These are phyloP conservation scores for Paracyclopina nana DNA, from an alignment of 1,140 invertebrate genomes.

Conservation along the genomic window DNA sequence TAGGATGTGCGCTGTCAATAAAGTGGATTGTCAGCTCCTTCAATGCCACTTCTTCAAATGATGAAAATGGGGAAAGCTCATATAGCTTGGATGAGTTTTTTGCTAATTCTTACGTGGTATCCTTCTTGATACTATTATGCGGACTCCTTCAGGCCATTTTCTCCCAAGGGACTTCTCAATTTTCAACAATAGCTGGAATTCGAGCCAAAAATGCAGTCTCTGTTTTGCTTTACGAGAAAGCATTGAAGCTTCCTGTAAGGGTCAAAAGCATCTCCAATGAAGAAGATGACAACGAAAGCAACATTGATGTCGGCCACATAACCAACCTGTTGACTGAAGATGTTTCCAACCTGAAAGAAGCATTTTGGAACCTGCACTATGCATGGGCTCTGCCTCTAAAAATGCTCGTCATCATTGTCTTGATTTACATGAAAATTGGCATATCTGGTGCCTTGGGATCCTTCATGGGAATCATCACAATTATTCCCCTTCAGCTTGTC, in stretches of 20 bases:
- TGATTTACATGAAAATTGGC: slow-evolving; percentile 53
- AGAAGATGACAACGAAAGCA: slow-evolving; percentile 20
- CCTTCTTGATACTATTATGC: slow-evolving; percentile 45
- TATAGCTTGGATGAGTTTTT: slow-evolving; percentile 36
- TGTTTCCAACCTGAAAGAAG: slow-evolving; percentile 55
- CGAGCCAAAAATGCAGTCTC: slow-evolving; percentile 55
- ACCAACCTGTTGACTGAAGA: slow-evolving; percentile 67
- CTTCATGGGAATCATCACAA: slow-evolving; percentile 39
- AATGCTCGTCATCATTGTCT: slow-evolving; percentile 45
- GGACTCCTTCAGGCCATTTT: slow-evolving; percentile 51
- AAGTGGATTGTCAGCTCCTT: slow-evolving; percentile 12
- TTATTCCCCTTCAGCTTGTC: slow-evolving; percentile 47
- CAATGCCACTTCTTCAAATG: background rate
- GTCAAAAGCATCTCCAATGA: slow-evolving; percentile 16
- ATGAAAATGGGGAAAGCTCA: background rate
- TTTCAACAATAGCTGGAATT: slow-evolving; percentile 57
- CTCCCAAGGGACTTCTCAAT: slow-evolving; percentile 61
- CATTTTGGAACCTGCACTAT: slow-evolving; percentile 63
- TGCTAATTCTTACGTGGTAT: slow-evolving; percentile 54
- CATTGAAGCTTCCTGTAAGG: slow-evolving; percentile 17
- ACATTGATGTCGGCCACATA: slow-evolving; percentile 40
- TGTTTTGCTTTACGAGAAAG: slow-evolving; percentile 22
- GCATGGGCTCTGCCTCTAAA: slow-evolving; percentile 66
- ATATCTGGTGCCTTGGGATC: slow-evolving; percentile 54
- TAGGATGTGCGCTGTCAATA: background rate